A percentile compares a stretch with the other conserved stretches of the same genome.
Evolutionary conservation across 2,888 invertebrate genomes (phyloP).

Genomic region (Dugesia japonica): DNA sequence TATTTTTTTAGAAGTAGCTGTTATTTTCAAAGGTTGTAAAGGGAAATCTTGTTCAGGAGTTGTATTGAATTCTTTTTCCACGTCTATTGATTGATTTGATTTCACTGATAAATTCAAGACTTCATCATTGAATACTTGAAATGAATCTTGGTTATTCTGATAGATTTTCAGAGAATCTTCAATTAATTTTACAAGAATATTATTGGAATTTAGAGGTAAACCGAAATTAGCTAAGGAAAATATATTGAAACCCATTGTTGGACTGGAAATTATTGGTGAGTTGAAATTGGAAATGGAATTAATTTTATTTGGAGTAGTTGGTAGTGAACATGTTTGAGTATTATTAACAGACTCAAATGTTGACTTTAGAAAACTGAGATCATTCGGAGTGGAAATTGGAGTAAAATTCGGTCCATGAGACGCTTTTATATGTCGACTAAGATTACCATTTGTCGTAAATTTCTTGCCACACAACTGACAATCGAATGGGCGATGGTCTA

Average conservation of each 20-base stretch:
- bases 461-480: slow-evolving; percentile 64
- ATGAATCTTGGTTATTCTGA: background rate
- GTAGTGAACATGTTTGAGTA: background rate
- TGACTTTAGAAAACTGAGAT: background rate
- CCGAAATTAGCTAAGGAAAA: background rate
- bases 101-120: background rate
- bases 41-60: too few relatives aligned
- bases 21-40: background rate
- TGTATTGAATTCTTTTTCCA: too few relatives aligned
- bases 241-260: background rate
- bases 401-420: slow-evolving; percentile 23
- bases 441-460: slow-evolving; percentile 71
- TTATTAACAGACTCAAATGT: background rate
- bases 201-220: background rate
- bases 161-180: background rate
- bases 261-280: background rate
- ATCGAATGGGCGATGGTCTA: slow-evolving; percentile 64
- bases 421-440: slow-evolving; percentile 59
- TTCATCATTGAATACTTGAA: background rate
- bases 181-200: background rate
- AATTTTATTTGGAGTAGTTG: background rate
- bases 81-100: background rate
- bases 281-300: background rate
- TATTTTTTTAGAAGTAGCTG: background rate
- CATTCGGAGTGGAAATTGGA: background rate